Evolutionary conservation across 2,113 vertebrate species (phyloP).

Genomic region (Archilochus colubris): DNA sequence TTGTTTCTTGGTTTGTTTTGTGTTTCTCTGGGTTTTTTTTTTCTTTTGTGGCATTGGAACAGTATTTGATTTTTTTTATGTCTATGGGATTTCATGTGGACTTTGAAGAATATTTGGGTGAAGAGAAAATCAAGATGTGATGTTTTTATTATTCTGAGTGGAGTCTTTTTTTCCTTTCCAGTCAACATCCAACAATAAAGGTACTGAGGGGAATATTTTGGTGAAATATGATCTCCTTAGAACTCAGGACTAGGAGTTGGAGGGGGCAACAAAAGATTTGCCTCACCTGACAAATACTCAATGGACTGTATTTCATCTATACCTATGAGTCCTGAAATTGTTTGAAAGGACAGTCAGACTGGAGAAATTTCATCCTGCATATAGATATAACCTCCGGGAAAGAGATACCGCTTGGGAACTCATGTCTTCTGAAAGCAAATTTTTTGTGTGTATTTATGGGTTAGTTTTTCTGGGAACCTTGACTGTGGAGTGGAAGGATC

Average conservation of each 20-base stretch:
- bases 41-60: background rate
- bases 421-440: background rate
- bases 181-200: background rate
- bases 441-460: background rate
- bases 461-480: background rate
- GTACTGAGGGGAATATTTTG: background rate
- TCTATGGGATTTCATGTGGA: background rate
- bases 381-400: background rate
- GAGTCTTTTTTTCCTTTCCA: background rate
- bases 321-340: background rate
- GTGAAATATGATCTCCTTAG: background rate
- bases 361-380: background rate
- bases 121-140: background rate
- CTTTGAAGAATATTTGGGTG: background rate
- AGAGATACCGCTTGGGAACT: accelerated
- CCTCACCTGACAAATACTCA: background rate
- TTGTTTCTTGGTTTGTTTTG: background rate
- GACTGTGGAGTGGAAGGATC: background rate
- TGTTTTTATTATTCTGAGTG: background rate
- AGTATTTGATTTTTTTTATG: background rate
- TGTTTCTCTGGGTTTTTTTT: no score
- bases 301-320: background rate
- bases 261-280: accelerated
- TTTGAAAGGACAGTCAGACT: background rate
- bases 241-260: background rate